phyloP scores from a whole-genome alignment of 1,140 invertebrate genomes.

The Caenorhabditis tropicalis region DNA sequence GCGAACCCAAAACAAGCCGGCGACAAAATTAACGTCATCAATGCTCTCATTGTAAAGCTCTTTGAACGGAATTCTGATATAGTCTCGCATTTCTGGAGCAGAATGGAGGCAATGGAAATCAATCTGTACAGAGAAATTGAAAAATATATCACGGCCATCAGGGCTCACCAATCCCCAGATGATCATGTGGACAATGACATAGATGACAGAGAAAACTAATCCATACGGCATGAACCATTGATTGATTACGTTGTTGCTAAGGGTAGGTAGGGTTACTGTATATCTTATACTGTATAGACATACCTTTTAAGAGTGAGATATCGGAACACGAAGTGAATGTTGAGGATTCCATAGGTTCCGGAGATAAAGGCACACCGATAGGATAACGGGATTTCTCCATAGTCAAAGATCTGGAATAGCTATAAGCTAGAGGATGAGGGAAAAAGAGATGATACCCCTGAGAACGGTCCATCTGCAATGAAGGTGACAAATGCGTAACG shows the following conservation, averaged over 20 bases:
- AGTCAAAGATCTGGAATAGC: neutral
- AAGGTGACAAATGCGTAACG: neutral
- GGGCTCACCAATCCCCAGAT: neutral
- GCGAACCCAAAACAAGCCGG: neutral
- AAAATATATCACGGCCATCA: neutral
- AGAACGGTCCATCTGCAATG: neutral
- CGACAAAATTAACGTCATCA: neutral
- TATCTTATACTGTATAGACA: neutral
- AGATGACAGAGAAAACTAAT: neutral
- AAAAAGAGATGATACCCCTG: neutral
- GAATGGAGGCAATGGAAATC: neutral
- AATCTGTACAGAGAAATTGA: neutral
- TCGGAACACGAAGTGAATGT: neutral
- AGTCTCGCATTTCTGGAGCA: neutral
- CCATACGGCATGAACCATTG: neutral
- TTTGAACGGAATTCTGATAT: neutral
- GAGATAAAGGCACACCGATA: neutral
- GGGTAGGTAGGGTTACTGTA: neutral
- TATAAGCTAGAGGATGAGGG: neutral
- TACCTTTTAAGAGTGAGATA: neutral
- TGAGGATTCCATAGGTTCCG: neutral
- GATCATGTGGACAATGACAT: neutral
- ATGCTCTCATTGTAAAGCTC: neutral
- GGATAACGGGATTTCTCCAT: neutral
- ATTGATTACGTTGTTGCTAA: conserved; percentile 6